phyloP scores from a whole-genome alignment of 2,797 vertebrate genomes.

The Prunella strophiata region DNA sequence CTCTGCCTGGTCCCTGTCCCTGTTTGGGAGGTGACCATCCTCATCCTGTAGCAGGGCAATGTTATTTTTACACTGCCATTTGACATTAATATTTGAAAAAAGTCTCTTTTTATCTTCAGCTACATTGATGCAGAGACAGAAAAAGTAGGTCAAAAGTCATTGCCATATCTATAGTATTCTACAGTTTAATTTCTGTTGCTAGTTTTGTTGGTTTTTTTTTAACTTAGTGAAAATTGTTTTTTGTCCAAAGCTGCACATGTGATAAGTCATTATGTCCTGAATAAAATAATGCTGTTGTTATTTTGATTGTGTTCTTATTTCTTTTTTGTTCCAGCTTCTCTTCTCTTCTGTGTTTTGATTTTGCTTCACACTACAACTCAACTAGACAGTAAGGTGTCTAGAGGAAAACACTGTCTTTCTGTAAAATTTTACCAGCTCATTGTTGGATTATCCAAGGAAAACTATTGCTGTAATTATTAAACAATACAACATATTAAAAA shows the following conservation, averaged over 20 bases:
- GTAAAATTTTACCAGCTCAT: not conserved
- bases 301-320: not conserved
- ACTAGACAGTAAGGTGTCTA: not conserved
- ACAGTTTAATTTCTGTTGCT: not conserved
- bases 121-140: fast-evolving
- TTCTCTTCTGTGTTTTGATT: not conserved
- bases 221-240: not conserved
- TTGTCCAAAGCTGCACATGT: not conserved
- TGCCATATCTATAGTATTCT: not conserved
- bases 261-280: not conserved
- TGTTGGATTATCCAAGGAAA: not conserved
- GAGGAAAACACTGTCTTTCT: not conserved
- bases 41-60: not conserved
- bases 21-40: not conserved
- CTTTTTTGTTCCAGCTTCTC: not conserved
- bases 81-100: not conserved
- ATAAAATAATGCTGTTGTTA: not conserved
- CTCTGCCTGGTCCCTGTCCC: not conserved
- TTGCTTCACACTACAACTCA: not conserved
- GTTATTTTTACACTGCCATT: not conserved
- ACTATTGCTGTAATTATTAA: not conserved
- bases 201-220: not conserved
- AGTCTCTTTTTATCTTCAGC: not conserved
- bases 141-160: not conserved
- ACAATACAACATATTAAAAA: not conserved